Percentiles rank a stretch among this genome's conserved stretches.
These are phyloP conservation scores for Oryzias sinensis DNA, from an alignment of 2,797 vertebrate species.

Conservation along the genomic window DNA sequence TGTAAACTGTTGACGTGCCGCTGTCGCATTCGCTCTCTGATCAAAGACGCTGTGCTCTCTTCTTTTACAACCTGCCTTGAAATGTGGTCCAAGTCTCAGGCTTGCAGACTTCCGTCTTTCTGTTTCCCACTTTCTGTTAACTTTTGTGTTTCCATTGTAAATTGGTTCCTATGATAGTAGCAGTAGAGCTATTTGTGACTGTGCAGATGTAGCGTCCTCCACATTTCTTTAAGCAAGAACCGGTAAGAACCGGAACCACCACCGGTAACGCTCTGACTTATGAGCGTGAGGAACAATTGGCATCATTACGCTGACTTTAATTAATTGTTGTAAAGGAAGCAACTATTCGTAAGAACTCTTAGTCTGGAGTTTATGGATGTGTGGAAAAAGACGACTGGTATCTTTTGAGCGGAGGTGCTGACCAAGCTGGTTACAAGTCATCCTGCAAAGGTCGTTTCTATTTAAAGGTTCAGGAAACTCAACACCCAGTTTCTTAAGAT, in stretches of 20 bases:
- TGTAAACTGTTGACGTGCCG: conserved; percentile 80
- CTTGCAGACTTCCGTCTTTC: conserved; percentile 40
- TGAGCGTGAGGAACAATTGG: conserved; percentile 58
- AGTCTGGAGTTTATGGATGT: conserved; percentile 51
- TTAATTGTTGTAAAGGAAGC: conserved; percentile 84
- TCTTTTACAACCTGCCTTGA: conserved; percentile 74
- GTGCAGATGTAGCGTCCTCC: conserved; percentile 23
- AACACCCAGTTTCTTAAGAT: conserved; percentile 1
- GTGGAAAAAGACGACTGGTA: neutral
- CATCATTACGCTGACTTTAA: conserved; percentile 75
- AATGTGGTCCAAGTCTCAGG: conserved; percentile 59
- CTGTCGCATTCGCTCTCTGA: conserved; percentile 77
- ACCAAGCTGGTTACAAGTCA: conserved; percentile 21
- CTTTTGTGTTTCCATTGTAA: conserved; percentile 26
- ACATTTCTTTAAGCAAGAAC: conserved; percentile 31
- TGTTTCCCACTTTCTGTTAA: conserved; percentile 40
- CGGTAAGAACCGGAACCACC: too few species aligned
- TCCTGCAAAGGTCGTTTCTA: conserved; percentile 16
- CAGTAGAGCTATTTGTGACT: conserved; percentile 44
- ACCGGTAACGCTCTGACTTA: conserved; percentile 24
- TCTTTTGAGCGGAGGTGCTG: conserved; percentile 24
- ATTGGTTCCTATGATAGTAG: conserved; percentile 38
- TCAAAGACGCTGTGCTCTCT: conserved; percentile 72
- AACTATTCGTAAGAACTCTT: conserved; percentile 79
- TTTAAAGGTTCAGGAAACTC: conserved; percentile 3